phyloP scores from a whole-genome alignment of 2,113 vertebrate genomes.

The Cebidichthys violaceus region DNA sequence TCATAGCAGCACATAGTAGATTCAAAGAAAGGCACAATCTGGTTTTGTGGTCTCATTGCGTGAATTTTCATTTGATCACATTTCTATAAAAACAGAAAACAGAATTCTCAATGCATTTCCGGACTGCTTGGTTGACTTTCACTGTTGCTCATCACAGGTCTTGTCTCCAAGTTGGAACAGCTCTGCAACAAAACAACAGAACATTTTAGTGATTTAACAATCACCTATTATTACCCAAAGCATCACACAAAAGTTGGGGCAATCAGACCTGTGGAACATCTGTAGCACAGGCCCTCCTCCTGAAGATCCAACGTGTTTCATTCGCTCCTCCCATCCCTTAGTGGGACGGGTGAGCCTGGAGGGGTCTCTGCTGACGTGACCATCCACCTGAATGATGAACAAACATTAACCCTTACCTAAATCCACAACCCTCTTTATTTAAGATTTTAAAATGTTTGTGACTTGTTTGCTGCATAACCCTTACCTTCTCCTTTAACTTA shows the following conservation, averaged over 20 bases:
- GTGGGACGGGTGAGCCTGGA: conserved; percentile 82
- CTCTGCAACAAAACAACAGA: conserved; percentile 75
- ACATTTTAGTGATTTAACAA: conserved; percentile 2
- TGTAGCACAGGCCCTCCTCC: conserved; percentile 69
- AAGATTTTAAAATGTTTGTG: background rate
- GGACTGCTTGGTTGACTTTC: background rate
- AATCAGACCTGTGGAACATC: conserved; percentile 83
- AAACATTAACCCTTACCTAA: background rate
- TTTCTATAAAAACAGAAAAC: background rate
- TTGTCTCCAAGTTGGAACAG: conserved; percentile 89
- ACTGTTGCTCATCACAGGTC: conserved; percentile 71
- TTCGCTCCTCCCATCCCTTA: conserved; percentile 84
- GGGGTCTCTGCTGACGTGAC: conserved; percentile 79
- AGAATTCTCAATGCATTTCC: background rate
- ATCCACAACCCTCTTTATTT: background rate
- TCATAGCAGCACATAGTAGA: background rate
- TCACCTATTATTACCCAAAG: background rate
- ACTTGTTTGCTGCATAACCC: background rate
- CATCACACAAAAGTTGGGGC: background rate
- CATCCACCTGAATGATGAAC: conserved; percentile 81
- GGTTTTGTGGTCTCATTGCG: background rate
- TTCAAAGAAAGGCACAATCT: conserved; percentile 19
- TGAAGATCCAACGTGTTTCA: conserved; percentile 73
- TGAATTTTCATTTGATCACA: background rate
- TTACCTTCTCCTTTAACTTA: conserved; percentile 90